Conservation (phyloP, 2,888 invertebrate species). For the Physocephala rufipes region DNA sequence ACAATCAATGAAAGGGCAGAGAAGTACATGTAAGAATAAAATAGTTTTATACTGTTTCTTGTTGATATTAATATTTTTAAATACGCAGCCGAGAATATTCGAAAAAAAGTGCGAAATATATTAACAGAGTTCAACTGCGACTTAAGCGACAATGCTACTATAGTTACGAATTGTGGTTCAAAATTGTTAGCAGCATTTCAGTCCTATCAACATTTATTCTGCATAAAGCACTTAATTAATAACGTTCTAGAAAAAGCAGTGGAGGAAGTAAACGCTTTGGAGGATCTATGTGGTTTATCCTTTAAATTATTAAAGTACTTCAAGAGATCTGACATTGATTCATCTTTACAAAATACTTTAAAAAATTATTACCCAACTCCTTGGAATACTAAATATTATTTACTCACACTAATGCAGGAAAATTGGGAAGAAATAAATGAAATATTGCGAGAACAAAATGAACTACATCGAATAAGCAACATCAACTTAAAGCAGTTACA, state of each 20-base stretch:
- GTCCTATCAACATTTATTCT: conserved; percentile 34
- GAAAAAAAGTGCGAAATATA: conserved; percentile 33
- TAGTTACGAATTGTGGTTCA: conserved; percentile 39
- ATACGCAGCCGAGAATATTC: conserved; percentile 38
- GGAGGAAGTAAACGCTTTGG: conserved; percentile 28
- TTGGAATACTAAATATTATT: conserved; percentile 28
- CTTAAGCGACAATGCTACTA: conserved; percentile 29
- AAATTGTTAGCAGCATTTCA: conserved; percentile 40
- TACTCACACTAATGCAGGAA: conserved; percentile 10
- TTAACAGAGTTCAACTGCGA: conserved; percentile 36
- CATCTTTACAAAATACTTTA: conserved; percentile 11
- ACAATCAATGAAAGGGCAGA: neutral
- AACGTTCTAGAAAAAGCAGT: conserved; percentile 25
- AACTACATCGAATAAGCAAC: conserved; percentile 28
- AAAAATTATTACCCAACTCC: conserved; percentile 27
- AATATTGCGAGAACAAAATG: conserved; percentile 31
- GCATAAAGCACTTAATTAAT: conserved; percentile 25
- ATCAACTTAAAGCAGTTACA: conserved; percentile 36
- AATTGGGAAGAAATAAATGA: conserved; percentile 29
- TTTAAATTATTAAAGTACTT: conserved; percentile 39
- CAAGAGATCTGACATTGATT: conserved; percentile 30
- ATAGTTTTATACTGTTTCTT: too few species aligned
- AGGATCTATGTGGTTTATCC: conserved; percentile 25
- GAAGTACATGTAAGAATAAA: too few species aligned
- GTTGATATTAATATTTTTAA: too few species aligned